Percentiles rank a stretch among this genome's conserved stretches.
phyloP scores from a whole-genome alignment of 2,113 vertebrate genomes.

The Anoura caudifer region DNA sequence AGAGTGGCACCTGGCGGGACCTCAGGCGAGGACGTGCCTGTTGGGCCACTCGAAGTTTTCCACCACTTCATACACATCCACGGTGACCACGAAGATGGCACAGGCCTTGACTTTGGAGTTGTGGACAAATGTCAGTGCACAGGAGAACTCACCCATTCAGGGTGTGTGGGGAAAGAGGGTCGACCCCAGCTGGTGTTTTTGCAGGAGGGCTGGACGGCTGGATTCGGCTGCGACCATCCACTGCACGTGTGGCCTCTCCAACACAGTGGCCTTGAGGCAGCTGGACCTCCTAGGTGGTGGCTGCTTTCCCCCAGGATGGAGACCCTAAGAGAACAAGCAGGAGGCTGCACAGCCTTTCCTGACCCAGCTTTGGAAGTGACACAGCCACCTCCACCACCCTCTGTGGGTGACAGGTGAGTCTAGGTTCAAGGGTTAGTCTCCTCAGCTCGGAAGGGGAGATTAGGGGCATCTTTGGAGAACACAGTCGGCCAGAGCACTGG shows the following conservation, averaged over 20 bases:
- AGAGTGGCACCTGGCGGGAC: neutral
- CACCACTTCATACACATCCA: fast-evolving
- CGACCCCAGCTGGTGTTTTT: no score
- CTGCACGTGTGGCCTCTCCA: fast-evolving
- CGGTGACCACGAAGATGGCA: fast-evolving
- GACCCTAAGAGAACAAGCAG: neutral
- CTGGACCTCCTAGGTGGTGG: neutral
- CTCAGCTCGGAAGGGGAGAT: no score
- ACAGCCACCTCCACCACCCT: neutral
- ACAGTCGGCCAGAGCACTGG: neutral
- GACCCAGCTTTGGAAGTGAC: neutral
- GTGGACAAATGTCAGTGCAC: neutral
- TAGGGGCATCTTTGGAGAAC: neutral
- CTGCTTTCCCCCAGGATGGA: neutral
- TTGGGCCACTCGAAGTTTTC: neutral
- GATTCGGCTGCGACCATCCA: fast-evolving
- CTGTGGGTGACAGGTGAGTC: neutral
- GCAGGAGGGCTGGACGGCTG: neutral
- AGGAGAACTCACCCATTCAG: neutral
- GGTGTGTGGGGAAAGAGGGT: neutral
- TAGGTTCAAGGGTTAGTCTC: no score
- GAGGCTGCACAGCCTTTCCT: neutral
- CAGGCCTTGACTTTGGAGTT: neutral
- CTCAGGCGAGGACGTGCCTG: fast-evolving
- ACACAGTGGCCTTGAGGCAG: fast-evolving